These are phyloP conservation scores for Piaya cayana DNA, from an alignment of 2,113 vertebrate species.

Conservation along the genomic window DNA sequence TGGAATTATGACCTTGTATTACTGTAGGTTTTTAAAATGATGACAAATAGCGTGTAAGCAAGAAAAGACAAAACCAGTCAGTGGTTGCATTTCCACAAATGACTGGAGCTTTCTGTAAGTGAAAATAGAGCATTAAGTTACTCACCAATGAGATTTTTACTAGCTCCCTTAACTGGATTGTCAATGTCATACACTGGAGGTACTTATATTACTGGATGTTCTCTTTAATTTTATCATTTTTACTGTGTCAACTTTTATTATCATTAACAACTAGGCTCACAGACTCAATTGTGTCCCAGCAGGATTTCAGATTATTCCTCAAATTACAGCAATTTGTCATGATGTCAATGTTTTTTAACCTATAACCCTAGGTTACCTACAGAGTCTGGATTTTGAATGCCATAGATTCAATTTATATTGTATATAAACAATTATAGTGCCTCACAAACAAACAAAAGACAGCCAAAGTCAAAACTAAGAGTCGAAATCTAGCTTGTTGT, in stretches of 20 bases:
- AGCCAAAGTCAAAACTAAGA: conserved; percentile 16
- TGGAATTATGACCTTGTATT: not conserved
- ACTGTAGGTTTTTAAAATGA: not conserved
- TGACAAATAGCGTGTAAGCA: not conserved
- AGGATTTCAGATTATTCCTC: conserved; percentile 65
- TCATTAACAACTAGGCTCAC: conserved; percentile 56
- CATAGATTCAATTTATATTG: conserved; percentile 23
- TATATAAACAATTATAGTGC: conserved; percentile 25
- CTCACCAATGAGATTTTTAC: not conserved
- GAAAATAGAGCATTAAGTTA: not conserved
- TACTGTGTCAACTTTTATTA: conserved; percentile 70
- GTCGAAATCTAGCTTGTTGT: not conserved
- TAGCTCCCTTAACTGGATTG: not conserved
- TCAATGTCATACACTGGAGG: not conserved
- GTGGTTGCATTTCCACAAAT: not conserved
- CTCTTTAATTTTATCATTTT: conserved; percentile 62
- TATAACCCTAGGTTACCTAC: conserved; percentile 36
- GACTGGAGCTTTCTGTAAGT: not conserved
- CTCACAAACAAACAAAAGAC: conserved; percentile 38
- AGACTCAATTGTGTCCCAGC: conserved; percentile 45
- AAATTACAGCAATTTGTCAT: conserved; percentile 71
- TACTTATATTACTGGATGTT: conserved; percentile 17
- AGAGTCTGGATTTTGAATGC: not conserved
- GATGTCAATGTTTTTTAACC: conserved; percentile 58
- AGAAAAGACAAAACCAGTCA: not conserved